A percentile compares a stretch with the other conserved stretches of the same genome.
Evolutionary conservation across 2,113 vertebrate species (phyloP).

Genomic region (Notiomystis cincta): DNA sequence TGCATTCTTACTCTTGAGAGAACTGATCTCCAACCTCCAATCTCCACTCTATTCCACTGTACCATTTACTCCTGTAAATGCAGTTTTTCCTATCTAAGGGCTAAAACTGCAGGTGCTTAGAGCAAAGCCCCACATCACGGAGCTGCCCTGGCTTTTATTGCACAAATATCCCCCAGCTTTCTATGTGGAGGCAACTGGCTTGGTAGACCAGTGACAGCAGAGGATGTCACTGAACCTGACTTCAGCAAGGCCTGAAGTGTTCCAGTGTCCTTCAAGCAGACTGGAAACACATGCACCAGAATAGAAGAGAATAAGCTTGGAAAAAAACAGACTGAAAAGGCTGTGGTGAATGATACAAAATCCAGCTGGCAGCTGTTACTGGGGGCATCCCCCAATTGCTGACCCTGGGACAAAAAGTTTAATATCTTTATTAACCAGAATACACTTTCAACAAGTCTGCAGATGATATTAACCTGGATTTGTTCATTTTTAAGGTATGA

Average conservation of each 20-base stretch:
- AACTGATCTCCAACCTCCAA: background rate
- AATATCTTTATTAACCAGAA: background rate
- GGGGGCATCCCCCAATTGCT: background rate
- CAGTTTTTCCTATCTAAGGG: background rate
- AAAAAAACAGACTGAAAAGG: background rate
- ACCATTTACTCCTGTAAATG: background rate
- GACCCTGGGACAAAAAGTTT: background rate
- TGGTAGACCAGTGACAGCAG: background rate
- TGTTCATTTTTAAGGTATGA: background rate
- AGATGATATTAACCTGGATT: background rate
- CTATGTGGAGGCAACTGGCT: background rate
- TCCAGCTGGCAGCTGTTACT: background rate
- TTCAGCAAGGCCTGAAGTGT: background rate
- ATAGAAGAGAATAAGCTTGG: background rate
- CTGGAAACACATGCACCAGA: rapidly evolving
- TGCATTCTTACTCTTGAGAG: background rate
- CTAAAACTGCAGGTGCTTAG: background rate
- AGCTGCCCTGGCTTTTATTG: background rate
- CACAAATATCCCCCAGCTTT: background rate
- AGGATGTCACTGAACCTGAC: background rate
- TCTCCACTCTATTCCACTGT: background rate
- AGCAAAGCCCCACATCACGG: background rate
- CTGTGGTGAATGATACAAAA: background rate
- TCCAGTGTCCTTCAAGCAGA: background rate
- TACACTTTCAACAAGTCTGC: background rate